Evolutionary conservation across 2,888 invertebrate genomes (phyloP).

Genomic region (Belgica antarctica): DNA sequence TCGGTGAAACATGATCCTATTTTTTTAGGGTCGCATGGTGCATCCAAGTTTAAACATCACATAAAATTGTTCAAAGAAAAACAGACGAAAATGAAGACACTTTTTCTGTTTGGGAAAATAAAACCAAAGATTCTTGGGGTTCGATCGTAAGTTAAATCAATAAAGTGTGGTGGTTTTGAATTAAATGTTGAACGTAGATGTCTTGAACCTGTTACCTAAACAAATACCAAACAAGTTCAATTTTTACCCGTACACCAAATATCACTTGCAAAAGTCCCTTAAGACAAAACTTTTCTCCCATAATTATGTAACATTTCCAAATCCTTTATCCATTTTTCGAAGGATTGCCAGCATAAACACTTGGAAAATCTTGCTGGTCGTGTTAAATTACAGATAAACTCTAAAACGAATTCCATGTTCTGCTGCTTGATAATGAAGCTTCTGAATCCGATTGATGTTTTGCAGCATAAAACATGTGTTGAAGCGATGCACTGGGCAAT

Average conservation of each 20-base stretch:
- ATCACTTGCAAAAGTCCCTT: not conserved
- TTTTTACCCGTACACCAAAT: not conserved
- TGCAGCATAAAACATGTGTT: constrained; percentile 10
- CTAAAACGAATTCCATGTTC: not conserved
- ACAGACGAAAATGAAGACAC: constrained; percentile 28
- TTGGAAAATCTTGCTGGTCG: not conserved
- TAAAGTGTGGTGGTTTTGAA: too few species aligned
- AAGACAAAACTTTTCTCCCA: not conserved
- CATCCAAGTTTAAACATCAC: constrained; percentile 34
- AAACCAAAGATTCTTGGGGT: constrained; percentile 33
- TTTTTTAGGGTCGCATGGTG: not conserved
- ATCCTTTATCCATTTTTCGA: not conserved
- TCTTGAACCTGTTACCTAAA: too few species aligned
- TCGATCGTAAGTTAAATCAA: not conserved
- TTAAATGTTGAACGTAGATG: too few species aligned
- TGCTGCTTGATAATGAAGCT: not conserved
- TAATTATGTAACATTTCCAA: not conserved
- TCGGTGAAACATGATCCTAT: not conserved
- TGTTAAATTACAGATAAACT: constrained; percentile 6
- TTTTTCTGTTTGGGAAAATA: constrained; percentile 32
- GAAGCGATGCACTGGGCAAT: not conserved
- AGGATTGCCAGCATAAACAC: not conserved
- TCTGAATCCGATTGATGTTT: constrained; percentile 11
- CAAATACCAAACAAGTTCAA: too few species aligned
- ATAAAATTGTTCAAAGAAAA: constrained; percentile 38